Evolutionary conservation across 2,888 invertebrate genomes (phyloP).

Genomic region (Chaitophorus viminalis): DNA sequence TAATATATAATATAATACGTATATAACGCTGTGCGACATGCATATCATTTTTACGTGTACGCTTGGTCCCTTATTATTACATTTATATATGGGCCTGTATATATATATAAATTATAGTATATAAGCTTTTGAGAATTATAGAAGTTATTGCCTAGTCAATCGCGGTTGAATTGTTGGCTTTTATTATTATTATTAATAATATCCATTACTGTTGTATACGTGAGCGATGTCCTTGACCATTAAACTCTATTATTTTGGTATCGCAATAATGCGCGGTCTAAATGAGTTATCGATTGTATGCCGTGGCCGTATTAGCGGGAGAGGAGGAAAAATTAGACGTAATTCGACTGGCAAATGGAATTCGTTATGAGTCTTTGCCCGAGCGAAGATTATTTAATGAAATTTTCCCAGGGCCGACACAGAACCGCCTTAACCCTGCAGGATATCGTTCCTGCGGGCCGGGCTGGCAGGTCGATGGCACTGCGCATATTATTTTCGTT

Average conservation of each 20-base stretch:
- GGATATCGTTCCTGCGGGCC: no score
- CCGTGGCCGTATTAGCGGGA: neutral
- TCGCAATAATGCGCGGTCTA: neutral
- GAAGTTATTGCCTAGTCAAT: neutral
- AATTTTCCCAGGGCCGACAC: slow-evolving; percentile 9
- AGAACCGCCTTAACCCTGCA: neutral
- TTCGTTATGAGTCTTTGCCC: slow-evolving; percentile 7
- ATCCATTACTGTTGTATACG: neutral
- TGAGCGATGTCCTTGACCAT: neutral
- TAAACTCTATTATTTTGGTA: neutral
- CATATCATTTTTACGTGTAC: no score
- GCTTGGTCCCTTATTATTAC: neutral
- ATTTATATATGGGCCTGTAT: neutral
- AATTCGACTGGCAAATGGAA: slow-evolving; percentile 24
- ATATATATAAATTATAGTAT: neutral
- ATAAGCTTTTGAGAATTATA: slow-evolving; percentile 12
- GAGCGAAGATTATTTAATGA: slow-evolving; percentile 44
- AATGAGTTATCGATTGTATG: slow-evolving; percentile 38
- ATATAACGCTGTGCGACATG: no score
- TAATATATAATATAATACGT: no score
- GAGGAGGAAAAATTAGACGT: slow-evolving; percentile 16
- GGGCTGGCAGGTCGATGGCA: neutral
- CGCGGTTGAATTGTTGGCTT: neutral
- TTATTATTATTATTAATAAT: neutral
- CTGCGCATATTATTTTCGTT: neutral